Evolutionary conservation across 2,888 invertebrate species (phyloP), one percentile per base, ranked within the genome.

Genomic region (Dinocampus coccinellae): DNA sequence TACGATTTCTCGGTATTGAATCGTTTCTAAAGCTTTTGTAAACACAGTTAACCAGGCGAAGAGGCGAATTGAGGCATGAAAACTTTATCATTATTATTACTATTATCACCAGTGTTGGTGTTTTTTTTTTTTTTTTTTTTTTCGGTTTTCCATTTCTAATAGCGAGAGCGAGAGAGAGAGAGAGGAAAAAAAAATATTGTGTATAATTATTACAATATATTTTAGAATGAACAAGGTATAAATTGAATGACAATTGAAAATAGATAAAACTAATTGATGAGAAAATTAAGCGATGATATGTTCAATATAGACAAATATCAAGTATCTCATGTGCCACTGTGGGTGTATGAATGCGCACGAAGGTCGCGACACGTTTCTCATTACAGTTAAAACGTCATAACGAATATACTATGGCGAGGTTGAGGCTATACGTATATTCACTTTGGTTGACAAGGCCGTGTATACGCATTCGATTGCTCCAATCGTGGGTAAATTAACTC

Each of bases 321-420:
- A 55, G 26, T 13, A 34, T 47, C 33, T 4, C 29, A 29, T 7
- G 29, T 7, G 16, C 16, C n/a, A n/a, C n/a, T n/a, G n/a, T n/a
- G n/a, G n/a, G n/a, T n/a, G n/a, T n/a, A n/a, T n/a, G n/a, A n/a
- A 9, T 4, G 6, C 16, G 4, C 36, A 16, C n/a, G 68, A 72
- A 72, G 72, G 72, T 68, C 72, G 42, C 52, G 72, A 68, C 72
- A 72, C 68, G 68, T 42, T 72, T 72, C 68, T 57, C 68, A 72
- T 47, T 61, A 63, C 53, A 53, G 64, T 62, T n/a, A 24, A 63
- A 55, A 62, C 55, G 39, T 61, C 64, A 55, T 33, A 22, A 20
- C 39, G 36, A 34, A 62, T 22, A 39, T 26, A 65, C 65, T 63
- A 34, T 34, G 36, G 52, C 55, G 53, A 65, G 65, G 65, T 65